Evolutionary conservation across 2,888 invertebrate genomes (phyloP).

Genomic region (Steromphala cineraria): DNA sequence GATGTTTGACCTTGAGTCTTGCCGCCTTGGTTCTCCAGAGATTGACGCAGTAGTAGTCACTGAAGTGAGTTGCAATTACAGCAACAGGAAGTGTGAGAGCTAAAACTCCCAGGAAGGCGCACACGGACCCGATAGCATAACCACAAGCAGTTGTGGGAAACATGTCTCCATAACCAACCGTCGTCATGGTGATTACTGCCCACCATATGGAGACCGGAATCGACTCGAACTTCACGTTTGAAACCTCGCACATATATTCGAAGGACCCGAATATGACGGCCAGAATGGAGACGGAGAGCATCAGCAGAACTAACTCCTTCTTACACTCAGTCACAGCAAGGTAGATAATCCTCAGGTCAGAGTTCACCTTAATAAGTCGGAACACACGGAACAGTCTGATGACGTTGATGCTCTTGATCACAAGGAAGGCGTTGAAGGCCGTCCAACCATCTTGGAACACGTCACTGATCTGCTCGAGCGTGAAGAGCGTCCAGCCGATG

Average conservation of each 20-base stretch:
- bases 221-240: background rate
- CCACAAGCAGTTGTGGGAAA: background rate
- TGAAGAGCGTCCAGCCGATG: slow-evolving; percentile 9
- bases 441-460: background rate
- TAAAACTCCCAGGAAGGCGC: background rate
- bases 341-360: background rate
- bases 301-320: background rate
- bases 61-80: background rate
- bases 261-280: slow-evolving; percentile 10
- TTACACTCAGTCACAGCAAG: background rate
- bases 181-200: slow-evolving; percentile 22
- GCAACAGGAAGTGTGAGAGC: background rate
- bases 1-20: no score
- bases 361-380: background rate
- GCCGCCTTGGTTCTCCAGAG: slow-evolving; percentile 2
- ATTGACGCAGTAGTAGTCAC: background rate
- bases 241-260: background rate
- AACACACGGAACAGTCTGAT: slow-evolving; percentile 1
- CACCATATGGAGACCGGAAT: slow-evolving; percentile 21
- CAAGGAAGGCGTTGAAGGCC: background rate
- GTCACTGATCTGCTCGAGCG: background rate
- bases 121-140: background rate
- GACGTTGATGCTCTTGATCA: background rate
- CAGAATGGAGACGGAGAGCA: background rate
- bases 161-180: slow-evolving; percentile 22